phyloP scores from a whole-genome alignment of 2,797 vertebrate species.

The Taeniopygia guttata region DNA sequence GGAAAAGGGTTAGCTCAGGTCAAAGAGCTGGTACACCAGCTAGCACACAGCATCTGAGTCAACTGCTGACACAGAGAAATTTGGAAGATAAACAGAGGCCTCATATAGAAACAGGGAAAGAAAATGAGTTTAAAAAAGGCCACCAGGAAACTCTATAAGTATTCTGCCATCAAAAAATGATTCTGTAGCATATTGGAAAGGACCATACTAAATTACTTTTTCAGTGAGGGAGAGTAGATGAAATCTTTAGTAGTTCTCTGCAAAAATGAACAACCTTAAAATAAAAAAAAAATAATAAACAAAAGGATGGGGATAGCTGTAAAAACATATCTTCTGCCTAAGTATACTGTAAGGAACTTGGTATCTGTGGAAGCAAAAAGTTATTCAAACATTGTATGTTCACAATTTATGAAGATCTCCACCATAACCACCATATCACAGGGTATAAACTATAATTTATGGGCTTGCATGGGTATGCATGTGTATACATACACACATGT shows the following conservation, averaged over 20 bases:
- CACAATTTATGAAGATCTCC: not conserved
- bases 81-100: not conserved
- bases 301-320: rapidly evolving
- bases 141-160: not conserved
- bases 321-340: not conserved
- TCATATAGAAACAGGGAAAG: not conserved
- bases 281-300: not conserved
- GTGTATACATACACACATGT: not conserved
- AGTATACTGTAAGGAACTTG: not conserved
- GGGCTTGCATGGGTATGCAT: not conserved
- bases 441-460: too few relatives aligned
- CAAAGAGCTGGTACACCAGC: not conserved
- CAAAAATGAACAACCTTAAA: not conserved
- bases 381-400: not conserved
- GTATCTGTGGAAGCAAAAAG: not conserved
- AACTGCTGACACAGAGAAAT: not conserved
- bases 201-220: not conserved
- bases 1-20: not conserved
- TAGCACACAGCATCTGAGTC: not conserved
- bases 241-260: not conserved
- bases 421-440: not conserved
- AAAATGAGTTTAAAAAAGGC: not conserved
- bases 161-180: not conserved
- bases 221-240: not conserved
- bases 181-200: not conserved